Base-by-base conservation (phyloP, 2,888 invertebrate species). In the Oligia latruncula region DNA sequence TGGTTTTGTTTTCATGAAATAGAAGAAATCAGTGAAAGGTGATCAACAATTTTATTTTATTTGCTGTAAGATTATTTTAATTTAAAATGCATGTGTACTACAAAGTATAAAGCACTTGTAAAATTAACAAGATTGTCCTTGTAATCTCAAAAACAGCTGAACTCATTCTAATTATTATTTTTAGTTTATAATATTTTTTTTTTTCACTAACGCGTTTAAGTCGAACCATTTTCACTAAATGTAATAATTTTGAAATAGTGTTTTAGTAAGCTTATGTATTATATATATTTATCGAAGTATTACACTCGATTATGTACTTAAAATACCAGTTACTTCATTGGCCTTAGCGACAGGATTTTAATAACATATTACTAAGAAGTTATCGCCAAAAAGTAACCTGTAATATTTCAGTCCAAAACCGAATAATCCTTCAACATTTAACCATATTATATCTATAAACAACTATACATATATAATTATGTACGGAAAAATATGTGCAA, bases 401-500 rank as follows among this genome's bases (percentile, higher is more conserved):
- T 11, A 64, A 11, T 64, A 65, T 71, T 62, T 71, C 40, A 62
- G n/a, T 35, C 9, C 40, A 74, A 62, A 65, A 71, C 65, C 68
- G 40, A 76, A 40, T 40, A 6, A 65, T 66, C 40, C 40, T 43
- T 66, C 66, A n/a, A 71, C 40, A n/a, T 35, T 62, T 52, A 35
- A 55, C n/a, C 17, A 55, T 70, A 73, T 29, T 70, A 73, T 29
- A 65, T 6, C 70, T 86, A 87, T 88, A 76, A 84, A 87, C 71
- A 85, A 78, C 60, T 74, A 77, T 78, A 77, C 65, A 85, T 83
- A 78, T 71, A 84, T 66, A 74, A 77, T 77, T 77, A 79, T 76
- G 81, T 83, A 85, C 89, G 89, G 83, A 92, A 93, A 93, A 92
- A 93, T 93, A 92, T 90, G 88, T 83, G 87, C 86, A 82, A 85